Evolutionary conservation across 2,113 vertebrate genomes (phyloP), one percentile per base, ranked within the genome.

Genomic region (Tetraodon nigroviridis): DNA sequence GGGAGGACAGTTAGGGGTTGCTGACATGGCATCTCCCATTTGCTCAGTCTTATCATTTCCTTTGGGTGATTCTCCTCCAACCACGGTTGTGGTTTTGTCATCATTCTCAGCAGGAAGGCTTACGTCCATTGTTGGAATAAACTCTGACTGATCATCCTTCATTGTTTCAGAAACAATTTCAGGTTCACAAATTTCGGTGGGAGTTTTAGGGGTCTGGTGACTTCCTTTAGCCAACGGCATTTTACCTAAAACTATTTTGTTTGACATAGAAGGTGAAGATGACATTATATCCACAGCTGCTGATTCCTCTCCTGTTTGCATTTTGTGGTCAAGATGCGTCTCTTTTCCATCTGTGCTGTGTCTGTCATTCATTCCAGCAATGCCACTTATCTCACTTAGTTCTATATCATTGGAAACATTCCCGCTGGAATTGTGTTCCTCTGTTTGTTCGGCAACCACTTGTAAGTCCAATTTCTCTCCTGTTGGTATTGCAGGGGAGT

Each of bases 271-370:
- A 0, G 24, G 12, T 8, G 45, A 27, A 0, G 53, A 49, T 54
- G 57, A 19, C 18, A 13, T 10, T 46, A 55, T 41, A 2, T 49
- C 59, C 19, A 45, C 12, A 22, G 55, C 12, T 52, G 16, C 52
- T n/a, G 55, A 24, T 19, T 66, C 37, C 20, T 69, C 55, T 42
- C 64, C 24, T 18, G 46, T 60, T 20, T 52, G 51, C 46, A 60
- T 21, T 15, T 62, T 20, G 2, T 55, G 51, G 20, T 66, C 20
- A 55, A 40, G 40, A 50, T 4, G 0, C 5, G 32, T 16, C 57
- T 71, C 64, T 57, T 57, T 29, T 16, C 2, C 11, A 27, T 53
- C 58, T 40, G 47, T 22, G 21, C 19, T 17, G 0, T 11, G 64
- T 61, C 54, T 20, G 10, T 47, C 51, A 20, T 58, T 48, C 7